Evolutionary conservation across 23 tunicate species (phyloP).

Genomic region (Halocynthia aurantium): DNA sequence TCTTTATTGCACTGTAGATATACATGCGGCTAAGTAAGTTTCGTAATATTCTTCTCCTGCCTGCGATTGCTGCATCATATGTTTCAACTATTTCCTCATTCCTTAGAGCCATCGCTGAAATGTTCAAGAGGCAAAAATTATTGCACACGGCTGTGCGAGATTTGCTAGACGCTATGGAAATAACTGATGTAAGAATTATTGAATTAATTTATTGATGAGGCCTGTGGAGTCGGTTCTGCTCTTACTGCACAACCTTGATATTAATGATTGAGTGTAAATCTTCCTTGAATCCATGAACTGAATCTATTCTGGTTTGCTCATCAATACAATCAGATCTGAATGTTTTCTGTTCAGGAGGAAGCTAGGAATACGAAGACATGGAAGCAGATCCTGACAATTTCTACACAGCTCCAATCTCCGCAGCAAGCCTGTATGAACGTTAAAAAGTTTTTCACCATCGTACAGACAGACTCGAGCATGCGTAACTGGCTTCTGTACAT

Average conservation of each 20-base stretch:
- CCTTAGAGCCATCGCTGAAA: slow-evolving; percentile 62
- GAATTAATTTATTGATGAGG: too few species aligned
- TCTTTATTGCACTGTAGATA: slow-evolving; percentile 64
- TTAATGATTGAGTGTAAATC: too few species aligned
- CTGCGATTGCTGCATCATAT: not conserved
- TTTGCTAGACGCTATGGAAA: slow-evolving; percentile 37
- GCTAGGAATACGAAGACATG: slow-evolving; percentile 32
- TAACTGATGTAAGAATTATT: slow-evolving; percentile 35
- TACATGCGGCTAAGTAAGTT: slow-evolving; percentile 53
- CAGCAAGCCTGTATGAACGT: slow-evolving; percentile 46
- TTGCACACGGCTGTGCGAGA: slow-evolving; percentile 42
- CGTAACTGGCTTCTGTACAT: slow-evolving; percentile 65
- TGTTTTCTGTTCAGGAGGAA: slow-evolving; percentile 28
- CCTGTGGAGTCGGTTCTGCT: too few species aligned
- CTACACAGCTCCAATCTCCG: slow-evolving; percentile 44
- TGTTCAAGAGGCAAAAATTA: slow-evolving; percentile 58
- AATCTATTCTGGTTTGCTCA: too few species aligned
- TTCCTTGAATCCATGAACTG: too few species aligned
- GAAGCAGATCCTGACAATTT: slow-evolving; percentile 38
- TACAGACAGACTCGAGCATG: slow-evolving; percentile 36
- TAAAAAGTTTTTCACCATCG: slow-evolving; percentile 49
- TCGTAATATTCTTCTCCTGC: not conserved
- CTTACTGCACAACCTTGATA: too few species aligned
- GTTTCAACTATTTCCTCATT: not conserved
- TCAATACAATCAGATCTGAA: not conserved